Evolutionary conservation across 1,140 invertebrate species (phyloP).

Genomic region (Microplitis mediator): DNA sequence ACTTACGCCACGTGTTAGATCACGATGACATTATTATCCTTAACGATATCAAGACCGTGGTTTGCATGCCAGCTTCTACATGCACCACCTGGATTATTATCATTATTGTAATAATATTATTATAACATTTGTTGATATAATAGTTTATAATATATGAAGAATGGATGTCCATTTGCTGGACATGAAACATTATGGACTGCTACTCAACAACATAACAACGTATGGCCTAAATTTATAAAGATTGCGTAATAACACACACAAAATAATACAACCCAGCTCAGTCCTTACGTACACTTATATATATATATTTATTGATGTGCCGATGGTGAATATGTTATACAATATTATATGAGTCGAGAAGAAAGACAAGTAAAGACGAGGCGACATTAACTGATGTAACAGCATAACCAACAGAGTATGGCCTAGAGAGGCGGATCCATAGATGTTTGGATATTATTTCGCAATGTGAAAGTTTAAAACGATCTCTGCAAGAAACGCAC

Average conservation of each 20-base stretch:
- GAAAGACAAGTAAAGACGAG: slow-evolving; percentile 11
- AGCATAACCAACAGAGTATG: slow-evolving; percentile 5
- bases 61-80: too few species aligned
- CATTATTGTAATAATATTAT: too few species aligned
- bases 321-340: slow-evolving; percentile 18
- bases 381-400: slow-evolving; percentile 21
- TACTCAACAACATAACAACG: background rate
- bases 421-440: slow-evolving; percentile 24
- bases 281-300: background rate
- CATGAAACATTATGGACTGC: too few species aligned
- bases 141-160: too few species aligned
- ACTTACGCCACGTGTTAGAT: background rate
- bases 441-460: slow-evolving; percentile 52
- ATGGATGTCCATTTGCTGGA: too few species aligned
- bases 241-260: background rate
- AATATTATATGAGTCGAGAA: slow-evolving; percentile 6
- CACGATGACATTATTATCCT: background rate
- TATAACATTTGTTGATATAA: too few species aligned
- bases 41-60: background rate
- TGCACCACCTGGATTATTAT: too few species aligned
- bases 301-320: background rate
- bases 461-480: slow-evolving; percentile 52
- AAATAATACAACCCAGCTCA: slow-evolving; percentile 1
- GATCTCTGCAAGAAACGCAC: slow-evolving; percentile 31
- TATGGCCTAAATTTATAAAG: slow-evolving; percentile 3